Evolutionary conservation across 2,888 invertebrate genomes (phyloP), one percentile per base, ranked within the genome.

Genomic region (Alcis repandata): DNA sequence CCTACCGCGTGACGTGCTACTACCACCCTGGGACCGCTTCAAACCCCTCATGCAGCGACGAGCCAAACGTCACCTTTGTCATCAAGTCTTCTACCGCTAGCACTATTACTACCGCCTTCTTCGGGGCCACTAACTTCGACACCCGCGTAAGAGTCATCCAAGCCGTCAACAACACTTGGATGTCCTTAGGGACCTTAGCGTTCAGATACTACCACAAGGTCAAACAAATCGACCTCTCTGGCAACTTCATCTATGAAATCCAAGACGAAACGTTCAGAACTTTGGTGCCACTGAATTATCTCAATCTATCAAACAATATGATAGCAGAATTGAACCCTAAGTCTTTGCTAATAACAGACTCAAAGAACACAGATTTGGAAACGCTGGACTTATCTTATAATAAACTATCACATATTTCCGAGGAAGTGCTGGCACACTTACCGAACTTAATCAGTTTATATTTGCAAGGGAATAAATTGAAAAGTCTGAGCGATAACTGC

Each of bases 51-150:
- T 91, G 91, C 63, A 71, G 75, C 1, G 54, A 40, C 1, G 78
- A 81, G 0, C 78, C 83, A 0, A 76, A 84, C 49, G 85, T 90
- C 38, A 84, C 73, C 2, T 89, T 91, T 61, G 49, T 80, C 57
- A 80, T 92, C 4, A 71, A 65, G 0, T 67, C 76, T 9, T 84
- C 89, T 0, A 58, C n/a, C 0, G 8, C 62, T 1, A 69, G 73
- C 0, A 67, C 63, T 0, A 70, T 92, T 0, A 81, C 79, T 0
- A 63, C 81, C 0, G 79, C 80, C 0, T 90, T 85, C 71, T 92
- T 92, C 51, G 82, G 87, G 2, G 62, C 87, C 3, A 92, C 92
- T 0, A 92, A 92, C 68, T 92, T 92, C 19, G 92, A 92, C 63
- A 73, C 79, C 1, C 78, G 85, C 63, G 90, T 92, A n/a, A 80